A percentile compares a stretch with the other conserved stretches of the same genome.
phyloP scores from a whole-genome alignment of 37 sponge, comb jelly and placozoan genomes.

The Spongilla lacustris region DNA sequence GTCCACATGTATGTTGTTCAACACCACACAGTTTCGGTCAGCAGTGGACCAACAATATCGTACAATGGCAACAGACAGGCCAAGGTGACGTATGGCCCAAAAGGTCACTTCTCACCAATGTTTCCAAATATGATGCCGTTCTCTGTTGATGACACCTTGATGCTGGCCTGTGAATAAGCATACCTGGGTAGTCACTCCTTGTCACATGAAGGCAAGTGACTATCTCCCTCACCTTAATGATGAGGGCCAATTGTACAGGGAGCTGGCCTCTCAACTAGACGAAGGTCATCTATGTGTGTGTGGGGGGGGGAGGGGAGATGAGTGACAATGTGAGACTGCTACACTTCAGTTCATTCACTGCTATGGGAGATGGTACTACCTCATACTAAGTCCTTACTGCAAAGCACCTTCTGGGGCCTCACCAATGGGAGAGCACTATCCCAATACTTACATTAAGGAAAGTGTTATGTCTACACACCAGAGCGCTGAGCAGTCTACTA shows the following conservation, averaged over 20 bases:
- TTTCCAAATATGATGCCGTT: slow-evolving; percentile 99
- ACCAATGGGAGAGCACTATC: no score
- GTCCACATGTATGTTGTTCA: slow-evolving; percentile 99
- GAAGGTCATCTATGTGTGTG: slow-evolving; percentile 72
- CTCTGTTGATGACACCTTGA: slow-evolving; percentile 98
- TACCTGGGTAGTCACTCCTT: not conserved
- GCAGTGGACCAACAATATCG: slow-evolving; percentile 92
- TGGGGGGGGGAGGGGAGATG: not conserved
- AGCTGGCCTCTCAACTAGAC: slow-evolving; percentile 93
- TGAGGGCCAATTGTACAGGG: slow-evolving; percentile 91
- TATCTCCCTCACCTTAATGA: slow-evolving; percentile 89
- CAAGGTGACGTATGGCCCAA: not conserved
- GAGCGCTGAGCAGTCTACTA: no score
- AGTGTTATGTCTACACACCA: no score
- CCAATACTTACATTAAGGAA: no score
- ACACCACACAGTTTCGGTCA: slow-evolving; percentile 97
- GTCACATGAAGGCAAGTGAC: no score
- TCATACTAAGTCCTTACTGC: no score
- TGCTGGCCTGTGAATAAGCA: slow-evolving; percentile 46
- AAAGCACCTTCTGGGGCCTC: no score
- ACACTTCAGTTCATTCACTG: no score
- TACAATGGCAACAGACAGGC: slow-evolving; percentile 72
- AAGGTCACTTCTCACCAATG: slow-evolving; percentile 70
- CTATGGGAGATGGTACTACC: no score
- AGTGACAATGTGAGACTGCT: not conserved